A percentile compares a stretch with the other conserved stretches of the same genome.
Evolutionary conservation across 2,797 vertebrate species (phyloP).

Genomic region (Falco peregrinus): DNA sequence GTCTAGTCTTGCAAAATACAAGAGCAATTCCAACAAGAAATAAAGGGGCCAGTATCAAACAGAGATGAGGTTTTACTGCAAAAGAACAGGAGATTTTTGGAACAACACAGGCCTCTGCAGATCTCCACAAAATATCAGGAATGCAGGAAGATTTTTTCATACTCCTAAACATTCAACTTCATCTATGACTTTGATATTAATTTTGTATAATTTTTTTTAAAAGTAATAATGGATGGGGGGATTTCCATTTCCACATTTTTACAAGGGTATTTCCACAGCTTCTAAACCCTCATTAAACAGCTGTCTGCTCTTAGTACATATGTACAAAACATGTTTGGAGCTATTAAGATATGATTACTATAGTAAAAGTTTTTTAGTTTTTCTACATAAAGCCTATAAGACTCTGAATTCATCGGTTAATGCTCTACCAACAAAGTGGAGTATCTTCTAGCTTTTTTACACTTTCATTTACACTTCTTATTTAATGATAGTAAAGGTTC

Average conservation of each 20-base stretch:
- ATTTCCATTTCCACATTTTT: slow-evolving; percentile 20
- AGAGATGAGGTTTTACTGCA: neutral
- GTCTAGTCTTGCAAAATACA: neutral
- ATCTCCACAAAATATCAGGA: neutral
- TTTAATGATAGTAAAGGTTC: neutral
- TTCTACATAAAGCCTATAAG: neutral
- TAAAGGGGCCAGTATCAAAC: neutral
- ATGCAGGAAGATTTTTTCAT: neutral
- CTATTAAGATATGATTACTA: neutral
- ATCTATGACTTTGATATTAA: neutral
- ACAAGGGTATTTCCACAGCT: neutral
- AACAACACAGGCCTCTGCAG: neutral
- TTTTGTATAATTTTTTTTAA: neutral
- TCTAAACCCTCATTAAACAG: neutral
- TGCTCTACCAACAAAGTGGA: neutral
- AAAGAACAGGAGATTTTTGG: neutral
- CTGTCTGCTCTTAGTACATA: neutral
- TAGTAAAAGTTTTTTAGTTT: neutral
- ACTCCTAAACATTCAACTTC: neutral
- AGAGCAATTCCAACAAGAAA: neutral
- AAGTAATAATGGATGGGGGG: neutral
- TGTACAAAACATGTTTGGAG: neutral
- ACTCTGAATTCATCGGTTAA: neutral
- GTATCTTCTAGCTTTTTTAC: neutral
- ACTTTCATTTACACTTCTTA: neutral